These are phyloP conservation scores for Istiophorus platypterus DNA, from an alignment of 2,113 vertebrate genomes.

Conservation along the genomic window DNA sequence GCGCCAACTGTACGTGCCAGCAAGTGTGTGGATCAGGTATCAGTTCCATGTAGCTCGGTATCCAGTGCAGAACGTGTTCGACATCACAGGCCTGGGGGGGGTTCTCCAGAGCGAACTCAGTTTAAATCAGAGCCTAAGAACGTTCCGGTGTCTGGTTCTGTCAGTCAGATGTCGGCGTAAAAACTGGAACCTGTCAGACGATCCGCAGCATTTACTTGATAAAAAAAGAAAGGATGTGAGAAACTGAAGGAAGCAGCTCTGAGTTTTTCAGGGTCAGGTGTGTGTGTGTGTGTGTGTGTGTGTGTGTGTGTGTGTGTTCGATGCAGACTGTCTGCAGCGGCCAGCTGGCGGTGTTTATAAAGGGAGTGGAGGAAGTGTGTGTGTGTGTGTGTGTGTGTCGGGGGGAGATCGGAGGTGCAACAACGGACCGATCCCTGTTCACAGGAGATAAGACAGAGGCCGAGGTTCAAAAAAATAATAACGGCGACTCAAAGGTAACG, in stretches of 20 bases:
- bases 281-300: neutral
- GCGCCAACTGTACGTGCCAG: no score
- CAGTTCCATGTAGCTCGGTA: no score
- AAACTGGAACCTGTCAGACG: no score
- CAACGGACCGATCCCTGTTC: slow-evolving; percentile 11
- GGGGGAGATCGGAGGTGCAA: slow-evolving; percentile 28
- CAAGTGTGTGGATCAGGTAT: no score
- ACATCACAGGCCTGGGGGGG: no score
- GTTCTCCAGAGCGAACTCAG: no score
- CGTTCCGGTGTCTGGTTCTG: no score
- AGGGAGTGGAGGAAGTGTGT: slow-evolving; percentile 54
- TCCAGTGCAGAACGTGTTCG: no score
- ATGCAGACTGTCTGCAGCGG: neutral
- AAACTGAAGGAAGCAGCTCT: neutral
- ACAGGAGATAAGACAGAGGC: slow-evolving; percentile 27
- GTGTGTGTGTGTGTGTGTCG: slow-evolving; percentile 55
- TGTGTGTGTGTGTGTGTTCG: neutral
- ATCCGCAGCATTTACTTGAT: neutral
- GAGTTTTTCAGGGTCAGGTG: neutral
- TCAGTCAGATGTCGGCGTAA: no score
- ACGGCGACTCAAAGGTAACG: neutral
- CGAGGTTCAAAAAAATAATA: neutral
- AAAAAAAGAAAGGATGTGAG: neutral
- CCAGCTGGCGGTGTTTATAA: slow-evolving; percentile 52
- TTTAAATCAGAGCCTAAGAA: no score